These are phyloP conservation scores for Phrynocephalus versicolor DNA, from an alignment of 2,113 vertebrate genomes.

Conservation along the genomic window DNA sequence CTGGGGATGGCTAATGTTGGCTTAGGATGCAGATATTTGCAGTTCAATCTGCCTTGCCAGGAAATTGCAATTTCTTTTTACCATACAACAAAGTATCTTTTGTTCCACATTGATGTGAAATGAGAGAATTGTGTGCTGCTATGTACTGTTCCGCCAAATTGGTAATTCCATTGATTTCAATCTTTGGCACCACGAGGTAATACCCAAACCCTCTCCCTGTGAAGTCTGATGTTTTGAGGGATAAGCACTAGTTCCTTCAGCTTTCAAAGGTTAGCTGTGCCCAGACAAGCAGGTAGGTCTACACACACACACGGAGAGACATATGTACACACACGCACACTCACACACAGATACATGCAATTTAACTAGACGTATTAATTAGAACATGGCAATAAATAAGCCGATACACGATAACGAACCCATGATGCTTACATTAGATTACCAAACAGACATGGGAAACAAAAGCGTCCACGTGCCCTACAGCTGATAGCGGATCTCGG, in stretches of 20 bases:
- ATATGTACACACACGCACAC: too few species aligned
- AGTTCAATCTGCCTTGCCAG: not conserved
- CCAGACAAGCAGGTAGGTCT: not conserved
- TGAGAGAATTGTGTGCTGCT: not conserved
- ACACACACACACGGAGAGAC: not conserved
- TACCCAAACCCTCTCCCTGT: not conserved
- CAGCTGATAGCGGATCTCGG: not conserved
- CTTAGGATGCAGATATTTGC: not conserved
- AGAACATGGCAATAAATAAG: not conserved
- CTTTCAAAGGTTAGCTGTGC: not conserved
- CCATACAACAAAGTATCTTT: not conserved
- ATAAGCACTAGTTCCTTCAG: not conserved
- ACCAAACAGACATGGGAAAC: not conserved
- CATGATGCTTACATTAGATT: too few species aligned
- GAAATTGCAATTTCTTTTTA: not conserved
- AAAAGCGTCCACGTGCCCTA: not conserved
- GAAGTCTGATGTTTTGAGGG: not conserved
- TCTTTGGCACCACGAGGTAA: not conserved
- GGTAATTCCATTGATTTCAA: not conserved
- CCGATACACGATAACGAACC: not conserved
- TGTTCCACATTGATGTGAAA: not conserved
- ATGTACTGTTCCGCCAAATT: not conserved
- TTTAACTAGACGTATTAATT: constrained; percentile 6
- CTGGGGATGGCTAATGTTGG: not conserved
- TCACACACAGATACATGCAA: not conserved